Percentiles rank a stretch among this genome's conserved stretches.
These are phyloP conservation scores for Zygaena filipendulae DNA, from an alignment of 2,888 invertebrate species.

Conservation along the genomic window DNA sequence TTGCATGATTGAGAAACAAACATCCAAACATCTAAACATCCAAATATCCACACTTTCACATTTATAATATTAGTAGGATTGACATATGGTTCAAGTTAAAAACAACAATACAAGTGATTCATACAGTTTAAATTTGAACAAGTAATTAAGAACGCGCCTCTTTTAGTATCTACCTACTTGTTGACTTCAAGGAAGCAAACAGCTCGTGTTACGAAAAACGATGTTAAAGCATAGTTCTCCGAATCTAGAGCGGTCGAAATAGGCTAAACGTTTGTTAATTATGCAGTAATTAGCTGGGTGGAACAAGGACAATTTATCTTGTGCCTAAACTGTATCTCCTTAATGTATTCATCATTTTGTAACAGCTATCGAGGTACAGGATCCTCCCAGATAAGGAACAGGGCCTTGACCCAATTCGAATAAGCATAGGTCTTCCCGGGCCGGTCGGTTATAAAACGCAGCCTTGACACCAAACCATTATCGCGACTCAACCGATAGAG, in stretches of 20 bases:
- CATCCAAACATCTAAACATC: too few relatives aligned
- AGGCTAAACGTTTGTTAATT: slow-evolving; percentile 64
- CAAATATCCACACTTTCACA: too few relatives aligned
- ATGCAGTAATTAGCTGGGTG: slow-evolving; percentile 48
- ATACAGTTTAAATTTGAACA: too few relatives aligned
- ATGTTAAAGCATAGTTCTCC: slow-evolving; percentile 22
- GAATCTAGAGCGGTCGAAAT: slow-evolving; percentile 51
- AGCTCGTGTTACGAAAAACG: not conserved
- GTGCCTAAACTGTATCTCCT: slow-evolving; percentile 27
- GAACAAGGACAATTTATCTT: slow-evolving; percentile 31
- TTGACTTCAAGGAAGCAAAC: too few relatives aligned
- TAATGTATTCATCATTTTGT: too few relatives aligned
- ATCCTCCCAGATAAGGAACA: slow-evolving; percentile 38
- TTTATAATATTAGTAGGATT: too few relatives aligned
- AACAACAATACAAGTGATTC: too few relatives aligned
- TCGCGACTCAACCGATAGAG: slow-evolving; percentile 52
- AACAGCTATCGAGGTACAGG: too few relatives aligned
- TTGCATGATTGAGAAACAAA: too few relatives aligned
- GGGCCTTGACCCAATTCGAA: slow-evolving; percentile 50
- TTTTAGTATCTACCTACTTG: too few relatives aligned
- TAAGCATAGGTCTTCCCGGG: slow-evolving; percentile 8
- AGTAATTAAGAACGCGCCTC: too few relatives aligned
- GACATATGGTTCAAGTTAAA: too few relatives aligned
- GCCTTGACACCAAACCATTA: slow-evolving; percentile 64
- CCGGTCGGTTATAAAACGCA: slow-evolving; percentile 45